Base-by-base conservation (phyloP, 1,140 invertebrate genomes). In the Penaeus indicus region DNA sequence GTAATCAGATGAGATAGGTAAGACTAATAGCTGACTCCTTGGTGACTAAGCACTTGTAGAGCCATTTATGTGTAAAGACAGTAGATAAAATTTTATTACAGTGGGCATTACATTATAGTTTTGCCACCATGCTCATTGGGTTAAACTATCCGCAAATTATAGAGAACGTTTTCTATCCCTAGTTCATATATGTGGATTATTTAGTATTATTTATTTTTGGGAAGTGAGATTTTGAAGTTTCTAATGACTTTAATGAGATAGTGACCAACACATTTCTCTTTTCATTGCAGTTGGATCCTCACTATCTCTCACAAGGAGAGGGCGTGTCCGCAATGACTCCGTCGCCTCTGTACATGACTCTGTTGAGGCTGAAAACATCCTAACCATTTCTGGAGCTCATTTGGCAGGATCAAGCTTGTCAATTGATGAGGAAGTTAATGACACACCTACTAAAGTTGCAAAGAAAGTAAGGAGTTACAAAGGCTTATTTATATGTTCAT, bases 351-450 rank as follows among this genome's bases (percentile, higher is more conserved):
- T 88, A 4, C 87, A 88, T 84, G 87, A 88, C 22, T 84, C 81
- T 78, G 81, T 88, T 22, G 82, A 84, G 54, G 82, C 64, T 19
- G 87, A 88, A 18, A 88, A 88, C 60, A 84, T 88, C 69, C 69
- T 88, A 25, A 84, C 87, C 61, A 88, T 88, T 67, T 88, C 87
- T 21, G 87, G 87, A 25, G 87, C 75, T 5, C 81, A 88, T 54
- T 78, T 77, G 27, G 47, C 81, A 32, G 81, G 72, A 4, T 88
- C 87, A 22, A 83, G 63, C 38, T n/a, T 72, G 21, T 78, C 87
- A 21, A 3, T 88, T n/a, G 38, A 62, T 78, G 82, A 84, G n/a
- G 62, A 27, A 18, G 38, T 60, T 27, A 11, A 32, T n/a, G 61
- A 21, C 21, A 75, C 80, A 62, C 27, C 81, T 18, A 16, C 27